Evolutionary conservation across 2,888 invertebrate species (phyloP).

Genomic region (Acanthoscelides obtectus): DNA sequence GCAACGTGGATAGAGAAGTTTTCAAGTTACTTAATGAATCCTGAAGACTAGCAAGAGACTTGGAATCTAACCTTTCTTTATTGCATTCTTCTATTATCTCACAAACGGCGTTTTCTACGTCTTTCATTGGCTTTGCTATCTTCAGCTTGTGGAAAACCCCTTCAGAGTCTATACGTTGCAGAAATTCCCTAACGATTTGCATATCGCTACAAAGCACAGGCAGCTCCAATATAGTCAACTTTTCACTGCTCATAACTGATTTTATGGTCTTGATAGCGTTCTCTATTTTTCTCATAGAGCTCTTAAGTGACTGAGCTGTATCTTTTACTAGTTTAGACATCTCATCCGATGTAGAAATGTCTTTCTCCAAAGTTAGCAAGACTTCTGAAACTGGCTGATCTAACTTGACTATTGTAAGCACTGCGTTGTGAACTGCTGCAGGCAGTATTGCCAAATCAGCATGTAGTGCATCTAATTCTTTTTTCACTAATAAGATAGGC

Average conservation of each 20-base stretch:
- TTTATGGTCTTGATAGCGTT: slow-evolving; percentile 21
- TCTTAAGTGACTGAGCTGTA: background rate
- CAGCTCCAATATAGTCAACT: slow-evolving; percentile 24
- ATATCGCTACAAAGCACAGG: slow-evolving; percentile 16
- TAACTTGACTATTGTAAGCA: slow-evolving; percentile 6
- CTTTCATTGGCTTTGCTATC: slow-evolving; percentile 3
- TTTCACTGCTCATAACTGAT: slow-evolving; percentile 21
- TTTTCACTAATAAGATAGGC: slow-evolving; percentile 12
- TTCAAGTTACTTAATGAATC: slow-evolving; percentile 12
- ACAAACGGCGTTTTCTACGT: slow-evolving; percentile 10
- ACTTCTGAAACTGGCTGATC: slow-evolving; percentile 9
- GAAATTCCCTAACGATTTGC: slow-evolving; percentile 12
- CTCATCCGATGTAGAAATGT: background rate
- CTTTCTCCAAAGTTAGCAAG: slow-evolving; percentile 4
- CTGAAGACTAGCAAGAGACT: slow-evolving; percentile 20
- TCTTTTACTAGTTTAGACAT: slow-evolving; percentile 8
- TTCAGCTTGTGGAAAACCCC: slow-evolving; percentile 15
- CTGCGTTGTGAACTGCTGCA: slow-evolving; percentile 7
- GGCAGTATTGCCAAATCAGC: slow-evolving; percentile 9
- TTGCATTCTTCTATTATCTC: slow-evolving; percentile 23
- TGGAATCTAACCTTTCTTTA: slow-evolving; percentile 27
- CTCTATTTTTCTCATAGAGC: background rate
- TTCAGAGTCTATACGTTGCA: slow-evolving; percentile 16
- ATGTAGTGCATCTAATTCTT: slow-evolving; percentile 12
- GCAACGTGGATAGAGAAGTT: slow-evolving; percentile 9